These are phyloP conservation scores for Ophion obscuratus DNA, from an alignment of 2,888 invertebrate species.

Conservation along the genomic window DNA sequence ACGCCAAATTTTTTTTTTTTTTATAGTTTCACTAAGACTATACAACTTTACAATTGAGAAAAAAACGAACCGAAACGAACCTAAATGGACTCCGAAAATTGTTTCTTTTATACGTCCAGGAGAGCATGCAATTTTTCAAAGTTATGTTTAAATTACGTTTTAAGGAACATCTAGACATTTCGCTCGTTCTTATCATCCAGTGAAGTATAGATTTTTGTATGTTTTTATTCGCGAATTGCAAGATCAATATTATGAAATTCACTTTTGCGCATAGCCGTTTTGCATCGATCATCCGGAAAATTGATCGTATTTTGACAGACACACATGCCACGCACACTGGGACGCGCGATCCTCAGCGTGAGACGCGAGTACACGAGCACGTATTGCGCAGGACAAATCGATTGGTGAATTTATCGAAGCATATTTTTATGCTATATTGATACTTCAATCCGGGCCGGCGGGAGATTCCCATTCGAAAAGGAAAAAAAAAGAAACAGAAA, in stretches of 20 bases:
- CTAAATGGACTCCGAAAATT: too few relatives aligned
- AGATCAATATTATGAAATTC: neutral
- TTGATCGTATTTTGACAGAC: neutral
- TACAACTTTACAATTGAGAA: too few relatives aligned
- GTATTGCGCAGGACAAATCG: conserved; percentile 2
- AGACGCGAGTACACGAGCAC: neutral
- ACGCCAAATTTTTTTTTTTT: too few relatives aligned
- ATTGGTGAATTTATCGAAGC: conserved; percentile 36
- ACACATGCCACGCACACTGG: neutral
- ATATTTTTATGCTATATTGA: conserved; percentile 28
- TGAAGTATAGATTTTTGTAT: neutral
- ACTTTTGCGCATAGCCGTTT: neutral
- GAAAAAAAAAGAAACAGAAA: neutral
- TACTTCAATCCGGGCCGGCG: conserved; percentile 25
- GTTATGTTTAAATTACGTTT: too few relatives aligned
- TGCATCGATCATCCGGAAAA: neutral
- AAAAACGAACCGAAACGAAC: too few relatives aligned
- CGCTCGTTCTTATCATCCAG: too few relatives aligned
- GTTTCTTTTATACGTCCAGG: too few relatives aligned
- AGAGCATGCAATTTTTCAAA: too few relatives aligned
- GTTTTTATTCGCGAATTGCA: neutral
- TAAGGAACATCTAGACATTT: too few relatives aligned
- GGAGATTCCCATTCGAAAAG: neutral
- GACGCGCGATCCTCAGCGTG: neutral
- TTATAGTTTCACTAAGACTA: too few relatives aligned